These are phyloP conservation scores for Falco punctatus DNA, from an alignment of 2,113 vertebrate genomes.

Conservation along the genomic window DNA sequence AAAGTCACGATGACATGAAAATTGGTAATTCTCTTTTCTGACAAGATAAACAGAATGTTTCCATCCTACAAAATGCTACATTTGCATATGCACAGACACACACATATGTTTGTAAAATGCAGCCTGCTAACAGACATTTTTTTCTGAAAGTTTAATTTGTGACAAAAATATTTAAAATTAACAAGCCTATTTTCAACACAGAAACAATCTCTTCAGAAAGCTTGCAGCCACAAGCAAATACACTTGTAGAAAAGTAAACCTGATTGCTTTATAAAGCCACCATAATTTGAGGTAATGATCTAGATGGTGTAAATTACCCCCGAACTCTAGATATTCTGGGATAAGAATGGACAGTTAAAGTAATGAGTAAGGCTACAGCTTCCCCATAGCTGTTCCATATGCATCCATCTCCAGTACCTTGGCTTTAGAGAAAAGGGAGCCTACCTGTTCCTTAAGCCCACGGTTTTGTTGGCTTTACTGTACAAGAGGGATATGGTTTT, in stretches of 20 bases:
- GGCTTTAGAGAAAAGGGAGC: not conserved
- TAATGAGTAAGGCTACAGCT: not conserved
- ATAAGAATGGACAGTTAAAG: not conserved
- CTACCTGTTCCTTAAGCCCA: not conserved
- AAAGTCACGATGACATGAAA: not conserved
- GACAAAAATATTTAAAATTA: not conserved
- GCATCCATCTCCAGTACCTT: not conserved
- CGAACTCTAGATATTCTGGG: not conserved
- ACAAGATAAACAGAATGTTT: not conserved
- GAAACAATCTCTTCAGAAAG: not conserved
- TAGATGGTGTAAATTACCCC: not conserved
- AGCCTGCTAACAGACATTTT: not conserved
- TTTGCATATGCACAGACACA: conserved; percentile 39
- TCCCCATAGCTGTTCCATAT: not conserved
- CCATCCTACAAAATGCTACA: conserved; percentile 48
- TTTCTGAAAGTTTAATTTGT: not conserved
- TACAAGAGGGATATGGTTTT: not conserved
- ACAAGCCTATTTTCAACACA: not conserved
- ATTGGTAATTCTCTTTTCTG: not conserved
- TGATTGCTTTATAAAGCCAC: not conserved
- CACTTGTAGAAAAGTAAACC: not conserved
- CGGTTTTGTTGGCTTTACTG: not conserved
- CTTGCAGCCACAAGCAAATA: not conserved
- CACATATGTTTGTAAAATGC: conserved; percentile 28
- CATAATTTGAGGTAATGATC: rapidly evolving